These are phyloP conservation scores for Parochlus steinenii DNA, from an alignment of 2,888 invertebrate genomes.

Conservation along the genomic window DNA sequence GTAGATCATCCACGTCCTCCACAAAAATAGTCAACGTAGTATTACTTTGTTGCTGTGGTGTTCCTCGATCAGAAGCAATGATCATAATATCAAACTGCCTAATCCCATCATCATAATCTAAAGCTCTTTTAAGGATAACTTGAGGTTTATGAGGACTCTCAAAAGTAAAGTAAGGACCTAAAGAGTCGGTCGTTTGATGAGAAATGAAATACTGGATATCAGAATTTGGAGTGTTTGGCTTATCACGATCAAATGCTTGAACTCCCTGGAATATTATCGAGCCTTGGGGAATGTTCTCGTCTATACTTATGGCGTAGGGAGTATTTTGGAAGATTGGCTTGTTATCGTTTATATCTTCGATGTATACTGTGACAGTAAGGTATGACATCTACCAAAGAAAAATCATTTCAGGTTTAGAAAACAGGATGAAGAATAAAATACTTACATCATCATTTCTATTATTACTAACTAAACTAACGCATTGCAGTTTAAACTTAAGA, in stretches of 20 bases:
- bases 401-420: too few species aligned
- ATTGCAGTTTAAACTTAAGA: slow-evolving; percentile 64
- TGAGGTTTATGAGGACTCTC: slow-evolving; percentile 66
- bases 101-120: slow-evolving; percentile 71
- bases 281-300: slow-evolving; percentile 63
- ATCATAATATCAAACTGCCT: slow-evolving; percentile 55
- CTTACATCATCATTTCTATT: slow-evolving; percentile 27
- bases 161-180: slow-evolving; percentile 42
- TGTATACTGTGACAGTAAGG: slow-evolving; percentile 70
- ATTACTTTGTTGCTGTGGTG: slow-evolving; percentile 55
- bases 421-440: background rate
- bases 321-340: slow-evolving; percentile 54
- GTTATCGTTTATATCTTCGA: slow-evolving; percentile 78
- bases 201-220: slow-evolving; percentile 70
- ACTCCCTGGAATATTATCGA: slow-evolving; percentile 68
- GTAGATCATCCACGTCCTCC: slow-evolving; percentile 63
- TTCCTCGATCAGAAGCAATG: slow-evolving; percentile 68
- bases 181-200: slow-evolving; percentile 29
- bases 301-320: slow-evolving; percentile 63
- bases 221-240: slow-evolving; percentile 77
- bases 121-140: slow-evolving; percentile 50
- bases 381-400: slow-evolving; percentile 81
- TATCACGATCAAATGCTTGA: slow-evolving; percentile 64
- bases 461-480: slow-evolving; percentile 26
- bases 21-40: slow-evolving; percentile 54